Percentiles rank a stretch among this genome's conserved stretches.
These are phyloP conservation scores for Solea senegalensis DNA, from an alignment of 2,113 vertebrate genomes.

Conservation along the genomic window DNA sequence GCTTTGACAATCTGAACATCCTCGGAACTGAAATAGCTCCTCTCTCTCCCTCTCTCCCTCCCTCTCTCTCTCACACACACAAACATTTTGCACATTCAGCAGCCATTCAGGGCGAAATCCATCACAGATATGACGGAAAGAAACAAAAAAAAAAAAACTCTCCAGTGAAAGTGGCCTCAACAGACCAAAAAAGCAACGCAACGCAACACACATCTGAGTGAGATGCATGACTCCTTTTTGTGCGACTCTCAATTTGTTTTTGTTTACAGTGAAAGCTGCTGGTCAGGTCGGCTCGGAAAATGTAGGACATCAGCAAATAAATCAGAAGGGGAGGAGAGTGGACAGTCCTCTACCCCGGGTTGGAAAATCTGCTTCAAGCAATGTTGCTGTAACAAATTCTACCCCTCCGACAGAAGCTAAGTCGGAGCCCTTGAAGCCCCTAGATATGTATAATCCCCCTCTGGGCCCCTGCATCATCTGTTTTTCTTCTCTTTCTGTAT, in stretches of 20 bases:
- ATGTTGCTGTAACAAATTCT: slow-evolving; percentile 11
- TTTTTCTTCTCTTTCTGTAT: background rate
- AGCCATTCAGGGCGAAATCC: slow-evolving; percentile 34
- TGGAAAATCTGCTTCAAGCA: slow-evolving; percentile 16
- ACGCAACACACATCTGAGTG: slow-evolving; percentile 23
- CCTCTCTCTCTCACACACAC: too few species aligned
- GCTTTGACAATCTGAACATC: slow-evolving; percentile 15
- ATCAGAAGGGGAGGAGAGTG: background rate
- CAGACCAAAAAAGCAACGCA: slow-evolving; percentile 8
- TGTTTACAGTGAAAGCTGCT: slow-evolving; percentile 4
- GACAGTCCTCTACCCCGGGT: slow-evolving; percentile 1
- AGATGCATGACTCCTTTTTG: slow-evolving; percentile 31
- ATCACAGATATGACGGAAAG: slow-evolving; percentile 15
- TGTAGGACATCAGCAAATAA: background rate
- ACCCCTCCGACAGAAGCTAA: slow-evolving; percentile 17
- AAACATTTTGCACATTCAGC: slow-evolving; percentile 37
- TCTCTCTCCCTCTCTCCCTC: background rate
- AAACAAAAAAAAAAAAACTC: background rate
- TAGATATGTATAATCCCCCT: slow-evolving; percentile 23
- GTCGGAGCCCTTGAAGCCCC: background rate
- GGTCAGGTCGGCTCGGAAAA: background rate
- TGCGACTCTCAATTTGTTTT: slow-evolving; percentile 24
- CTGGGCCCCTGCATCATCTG: slow-evolving; percentile 17
- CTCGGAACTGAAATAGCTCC: background rate
- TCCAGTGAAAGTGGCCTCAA: slow-evolving; percentile 9